Evolutionary conservation across 1,140 invertebrate species (phyloP), one percentile per base, ranked within the genome.

Genomic region (Musca domestica): DNA sequence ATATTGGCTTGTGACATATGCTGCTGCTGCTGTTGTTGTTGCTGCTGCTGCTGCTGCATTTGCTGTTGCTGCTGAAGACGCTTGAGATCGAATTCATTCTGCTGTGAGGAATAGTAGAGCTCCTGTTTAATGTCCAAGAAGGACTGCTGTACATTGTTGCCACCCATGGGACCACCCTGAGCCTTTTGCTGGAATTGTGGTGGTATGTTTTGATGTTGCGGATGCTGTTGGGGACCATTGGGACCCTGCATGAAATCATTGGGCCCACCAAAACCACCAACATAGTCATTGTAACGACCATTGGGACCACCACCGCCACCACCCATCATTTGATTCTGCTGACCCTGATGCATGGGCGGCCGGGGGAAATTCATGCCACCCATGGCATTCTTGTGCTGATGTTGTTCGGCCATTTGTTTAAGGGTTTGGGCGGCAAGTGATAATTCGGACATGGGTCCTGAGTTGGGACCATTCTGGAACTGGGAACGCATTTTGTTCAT

Each of bases 371-470:
- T 76, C 75, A 87, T 83, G 34, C 85, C 84, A 15, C 85, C 84
- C 75, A 87, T 84, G 70, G 87, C 88, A 69, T 86, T 89, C 79
- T 93, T 95, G 82, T 95, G 93, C 82, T 96, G 94, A 80, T 97
- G 95, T 77, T 97, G 95, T 76, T 96, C 94, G 4, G 95, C 95
- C 94, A 96, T 95, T 74, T 96, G 94, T 80, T 96, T 96, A 12
- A 97, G 84, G 0, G 94, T 96, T 83, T 96, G 93, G 3, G 95
- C 95, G 1, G 95, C 95, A 7, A 94, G 91, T 66, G 92, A 94
- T 77, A 92, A 86, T 75, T 92, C 91, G 82, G 72, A 85, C 87
- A 74, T 86, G 65, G 76, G 67, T 71, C 63, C 77, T 70, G 1
- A 71, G 25, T 56, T 72, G 3, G 70, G 49, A 83, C 83, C 69